These are phyloP conservation scores for Choristoneura fumiferana DNA, from an alignment of 1,140 invertebrate genomes.

Conservation along the genomic window DNA sequence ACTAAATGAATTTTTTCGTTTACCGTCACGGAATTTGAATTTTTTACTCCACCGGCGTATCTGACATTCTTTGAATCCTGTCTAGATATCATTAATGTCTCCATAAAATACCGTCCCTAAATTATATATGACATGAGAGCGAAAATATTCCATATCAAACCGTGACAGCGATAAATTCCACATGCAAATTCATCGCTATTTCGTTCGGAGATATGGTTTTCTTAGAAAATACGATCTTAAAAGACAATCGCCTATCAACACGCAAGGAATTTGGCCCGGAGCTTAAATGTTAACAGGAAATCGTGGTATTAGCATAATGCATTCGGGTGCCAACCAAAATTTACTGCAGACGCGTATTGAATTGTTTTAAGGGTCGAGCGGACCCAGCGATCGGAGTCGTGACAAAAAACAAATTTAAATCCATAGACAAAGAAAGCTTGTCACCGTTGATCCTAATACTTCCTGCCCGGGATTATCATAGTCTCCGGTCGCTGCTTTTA, in stretches of 20 bases:
- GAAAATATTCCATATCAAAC: conserved; percentile 44
- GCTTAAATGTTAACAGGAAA: conserved; percentile 55
- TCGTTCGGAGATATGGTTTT: conserved; percentile 36
- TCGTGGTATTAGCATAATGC: conserved; percentile 63
- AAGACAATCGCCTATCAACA: conserved; percentile 53
- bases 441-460: conserved; percentile 29
- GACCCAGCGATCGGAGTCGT: conserved; percentile 35
- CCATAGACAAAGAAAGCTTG: conserved; percentile 9
- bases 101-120: conserved; percentile 54
- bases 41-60: conserved; percentile 49
- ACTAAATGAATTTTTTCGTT: conserved; percentile 49
- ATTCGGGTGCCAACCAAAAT: conserved; percentile 57
- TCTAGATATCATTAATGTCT: conserved; percentile 54
- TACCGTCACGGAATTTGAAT: conserved; percentile 42
- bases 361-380: conserved; percentile 40
- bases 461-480: conserved; percentile 28
- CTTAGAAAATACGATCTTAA: conserved; percentile 35
- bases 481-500: not conserved
- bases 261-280: conserved; percentile 47
- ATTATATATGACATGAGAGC: conserved; percentile 63
- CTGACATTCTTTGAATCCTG: conserved; percentile 46
- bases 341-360: conserved; percentile 43
- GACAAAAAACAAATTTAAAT: conserved; percentile 30
- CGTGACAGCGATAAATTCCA: conserved; percentile 42
- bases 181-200: conserved; percentile 50